Evolutionary conservation across 2,797 vertebrate species (phyloP).

Genomic region (Parauchenoglanis ngamensis): DNA sequence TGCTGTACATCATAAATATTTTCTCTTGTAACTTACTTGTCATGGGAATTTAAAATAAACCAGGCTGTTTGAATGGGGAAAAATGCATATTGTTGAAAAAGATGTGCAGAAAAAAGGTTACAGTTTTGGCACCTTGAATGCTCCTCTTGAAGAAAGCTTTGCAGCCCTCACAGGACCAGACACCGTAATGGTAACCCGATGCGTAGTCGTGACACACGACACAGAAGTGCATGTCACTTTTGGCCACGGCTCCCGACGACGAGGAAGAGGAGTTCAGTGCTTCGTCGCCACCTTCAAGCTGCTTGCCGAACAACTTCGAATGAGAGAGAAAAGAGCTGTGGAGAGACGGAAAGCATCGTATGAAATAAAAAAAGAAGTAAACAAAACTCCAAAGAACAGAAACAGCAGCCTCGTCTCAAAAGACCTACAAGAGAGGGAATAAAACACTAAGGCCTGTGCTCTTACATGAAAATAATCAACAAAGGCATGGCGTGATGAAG

Average conservation of each 20-base stretch:
- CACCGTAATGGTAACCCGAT: slow-evolving; percentile 88
- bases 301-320: slow-evolving; percentile 66
- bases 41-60: background rate
- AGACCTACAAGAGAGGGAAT: background rate
- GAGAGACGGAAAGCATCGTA: background rate
- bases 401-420: background rate
- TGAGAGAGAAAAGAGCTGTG: slow-evolving; percentile 34
- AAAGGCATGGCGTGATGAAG: background rate
- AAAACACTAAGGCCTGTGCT: background rate
- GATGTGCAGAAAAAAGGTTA: background rate
- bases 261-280: slow-evolving; percentile 69
- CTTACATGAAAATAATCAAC: background rate
- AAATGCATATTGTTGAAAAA: background rate
- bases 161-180: slow-evolving; percentile 89
- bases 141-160: slow-evolving; percentile 91
- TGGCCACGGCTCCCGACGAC: slow-evolving; percentile 64
- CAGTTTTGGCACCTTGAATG: slow-evolving; percentile 80
- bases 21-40: background rate
- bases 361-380: background rate
- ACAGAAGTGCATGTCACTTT: slow-evolving; percentile 83
- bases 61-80: background rate
- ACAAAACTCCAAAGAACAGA: background rate
- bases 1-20: background rate
- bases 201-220: slow-evolving; percentile 87
- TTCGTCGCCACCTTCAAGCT: slow-evolving; percentile 59